Evolutionary conservation across 1,140 invertebrate genomes (phyloP).

Genomic region (Drosophila carrolli): DNA sequence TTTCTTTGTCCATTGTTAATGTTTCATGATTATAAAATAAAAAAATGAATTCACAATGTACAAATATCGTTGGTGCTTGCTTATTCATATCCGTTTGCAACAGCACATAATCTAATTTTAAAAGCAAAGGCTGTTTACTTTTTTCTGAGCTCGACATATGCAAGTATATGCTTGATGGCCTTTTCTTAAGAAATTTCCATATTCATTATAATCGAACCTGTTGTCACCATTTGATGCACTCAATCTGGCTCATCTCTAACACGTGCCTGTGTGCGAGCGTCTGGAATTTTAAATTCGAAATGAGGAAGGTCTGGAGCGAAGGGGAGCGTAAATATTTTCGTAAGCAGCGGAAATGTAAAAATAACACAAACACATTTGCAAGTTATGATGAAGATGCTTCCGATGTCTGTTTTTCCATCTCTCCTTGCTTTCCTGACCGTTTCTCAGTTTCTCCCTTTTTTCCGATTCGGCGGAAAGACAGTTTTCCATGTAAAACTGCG

Average conservation of each 20-base stretch:
- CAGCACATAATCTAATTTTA: background rate
- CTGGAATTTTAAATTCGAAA: slow-evolving; percentile 61
- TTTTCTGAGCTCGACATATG: background rate
- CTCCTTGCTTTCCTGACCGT: background rate
- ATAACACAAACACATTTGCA: slow-evolving; percentile 77
- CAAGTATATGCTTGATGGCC: background rate
- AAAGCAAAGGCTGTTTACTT: background rate
- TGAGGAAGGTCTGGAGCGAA: slow-evolving; percentile 26
- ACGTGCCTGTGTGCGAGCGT: slow-evolving; percentile 35
- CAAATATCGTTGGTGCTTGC: too few species aligned
- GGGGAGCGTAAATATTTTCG: slow-evolving; percentile 69
- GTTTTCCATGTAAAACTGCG: slow-evolving; percentile 71
- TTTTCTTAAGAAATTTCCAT: background rate
- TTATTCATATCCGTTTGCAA: background rate
- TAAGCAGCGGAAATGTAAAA: slow-evolving; percentile 81
- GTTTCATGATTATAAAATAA: too few species aligned
- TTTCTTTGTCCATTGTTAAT: too few species aligned
- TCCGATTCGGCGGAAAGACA: slow-evolving; percentile 53
- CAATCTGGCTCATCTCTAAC: slow-evolving; percentile 30
- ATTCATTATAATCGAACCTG: slow-evolving; percentile 17
- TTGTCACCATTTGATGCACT: slow-evolving; percentile 23
- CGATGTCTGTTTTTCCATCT: slow-evolving; percentile 55
- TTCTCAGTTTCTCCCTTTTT: slow-evolving; percentile 16
- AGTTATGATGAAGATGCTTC: slow-evolving; percentile 50
- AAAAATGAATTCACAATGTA: too few species aligned